These are phyloP conservation scores for Heliornis fulica DNA, from an alignment of 2,113 vertebrate species.

Conservation along the genomic window DNA sequence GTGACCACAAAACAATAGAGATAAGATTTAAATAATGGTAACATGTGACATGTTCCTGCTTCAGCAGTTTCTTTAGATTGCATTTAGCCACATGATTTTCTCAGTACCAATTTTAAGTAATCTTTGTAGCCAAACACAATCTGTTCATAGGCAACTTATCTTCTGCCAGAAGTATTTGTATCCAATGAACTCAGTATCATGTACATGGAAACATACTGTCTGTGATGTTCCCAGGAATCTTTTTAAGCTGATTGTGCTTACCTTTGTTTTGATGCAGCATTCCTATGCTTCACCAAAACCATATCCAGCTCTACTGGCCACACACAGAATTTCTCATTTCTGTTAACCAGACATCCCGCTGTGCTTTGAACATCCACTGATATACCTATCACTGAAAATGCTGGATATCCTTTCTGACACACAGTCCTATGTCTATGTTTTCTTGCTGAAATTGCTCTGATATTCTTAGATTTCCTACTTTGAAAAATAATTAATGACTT, in stretches of 20 bases:
- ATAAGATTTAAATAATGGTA: constrained; percentile 51
- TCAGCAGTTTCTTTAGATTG: constrained; percentile 53
- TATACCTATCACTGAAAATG: neutral
- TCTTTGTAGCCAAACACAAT: constrained; percentile 42
- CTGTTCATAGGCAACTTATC: constrained; percentile 55
- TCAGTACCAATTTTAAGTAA: constrained; percentile 65
- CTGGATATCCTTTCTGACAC: neutral
- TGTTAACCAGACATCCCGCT: neutral
- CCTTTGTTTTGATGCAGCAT: neutral
- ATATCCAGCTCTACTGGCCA: neutral
- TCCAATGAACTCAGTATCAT: neutral
- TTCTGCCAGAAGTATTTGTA: constrained; percentile 64
- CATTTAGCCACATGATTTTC: constrained; percentile 59
- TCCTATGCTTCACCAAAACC: neutral
- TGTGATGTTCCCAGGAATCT: neutral
- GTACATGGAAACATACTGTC: neutral
- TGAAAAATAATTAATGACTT: neutral
- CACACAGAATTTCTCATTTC: neutral
- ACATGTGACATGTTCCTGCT: neutral
- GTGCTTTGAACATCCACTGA: neutral
- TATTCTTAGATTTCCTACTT: neutral
- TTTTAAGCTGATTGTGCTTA: neutral
- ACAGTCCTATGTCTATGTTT: neutral
- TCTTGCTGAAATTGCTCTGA: neutral
- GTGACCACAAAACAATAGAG: constrained; percentile 31